These are phyloP conservation scores for Sparus aurata DNA, from an alignment of 2,797 vertebrate genomes.

Conservation along the genomic window DNA sequence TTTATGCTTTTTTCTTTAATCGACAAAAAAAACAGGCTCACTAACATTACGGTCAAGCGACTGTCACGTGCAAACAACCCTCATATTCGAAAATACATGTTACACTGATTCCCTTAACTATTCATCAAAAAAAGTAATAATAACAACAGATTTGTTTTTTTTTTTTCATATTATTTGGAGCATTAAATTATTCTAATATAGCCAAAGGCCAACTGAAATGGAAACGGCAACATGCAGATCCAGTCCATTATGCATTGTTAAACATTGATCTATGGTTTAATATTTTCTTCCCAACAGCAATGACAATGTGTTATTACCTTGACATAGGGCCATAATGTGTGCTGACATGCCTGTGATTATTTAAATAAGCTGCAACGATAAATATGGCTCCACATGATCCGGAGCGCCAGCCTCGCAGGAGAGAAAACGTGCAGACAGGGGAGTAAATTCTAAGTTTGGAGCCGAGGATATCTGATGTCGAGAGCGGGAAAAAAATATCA, in stretches of 20 bases:
- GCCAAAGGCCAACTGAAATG: constrained; percentile 83
- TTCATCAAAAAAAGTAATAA: constrained; percentile 83
- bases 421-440: constrained; percentile 55
- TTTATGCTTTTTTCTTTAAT: constrained; percentile 29
- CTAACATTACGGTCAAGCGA: constrained; percentile 44
- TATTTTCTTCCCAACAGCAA: constrained; percentile 85
- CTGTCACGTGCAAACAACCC: constrained; percentile 59
- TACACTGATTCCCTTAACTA: constrained; percentile 70
- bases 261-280: constrained; percentile 89
- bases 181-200: constrained; percentile 85
- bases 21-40: constrained; percentile 21
- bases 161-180: constrained; percentile 77
- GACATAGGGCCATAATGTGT: constrained; percentile 82
- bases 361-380: constrained; percentile 83
- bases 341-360: constrained; percentile 81
- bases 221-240: constrained; percentile 82
- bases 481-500: constrained; percentile 36
- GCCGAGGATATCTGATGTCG: constrained; percentile 37
- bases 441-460: constrained; percentile 66
- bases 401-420: constrained; percentile 47
- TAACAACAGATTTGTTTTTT: constrained; percentile 64
- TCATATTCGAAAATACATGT: constrained; percentile 64
- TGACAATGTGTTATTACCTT: constrained; percentile 85
- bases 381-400: constrained; percentile 73
- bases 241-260: constrained; percentile 86